Evolutionary conservation across 2,113 vertebrate species (phyloP), one percentile per base, ranked within the genome.

Genomic region (Machaerirhynchus nigripectus): DNA sequence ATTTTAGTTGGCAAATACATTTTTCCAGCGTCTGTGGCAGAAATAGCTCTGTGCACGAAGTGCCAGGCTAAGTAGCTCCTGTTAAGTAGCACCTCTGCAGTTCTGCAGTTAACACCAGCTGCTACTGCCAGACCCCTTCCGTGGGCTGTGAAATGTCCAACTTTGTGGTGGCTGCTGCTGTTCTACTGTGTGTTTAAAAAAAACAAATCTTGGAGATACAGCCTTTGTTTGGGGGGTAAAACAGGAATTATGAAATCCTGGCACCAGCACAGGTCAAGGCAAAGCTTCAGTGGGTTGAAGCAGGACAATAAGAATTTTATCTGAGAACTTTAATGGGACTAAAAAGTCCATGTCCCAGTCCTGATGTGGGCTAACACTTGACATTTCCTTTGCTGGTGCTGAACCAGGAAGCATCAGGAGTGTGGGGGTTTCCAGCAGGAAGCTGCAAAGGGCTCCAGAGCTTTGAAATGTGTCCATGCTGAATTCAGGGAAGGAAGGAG

Each of bases 61-160:
- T 96, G 95, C 93, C 95, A 96, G 95, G 82, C 85, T 94, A 93
- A 96, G 95, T 93, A 96, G 96, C 85, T 96, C 81, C 91, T 95
- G 93, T 96, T 95, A 95, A 96, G 95, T 96, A 96, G 90, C 87
- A 87, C 93, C 92, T 96, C 64, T 94, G 87, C 93, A 91, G 2
- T 71, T 57, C 84, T 77, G 95, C 81, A 91, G 81, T 97, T 97
- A 96, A 96, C 95, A 95, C 93, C 44, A n/a, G 56, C 60, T 80
- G 47, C 84, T 90, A 33, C 71, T 97, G 95, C 96, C 95, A 96
- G 96, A 71, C 76, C 83, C 85, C 68, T 92, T 90, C 68, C 4
- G 0, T 50, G 68, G 74, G 22, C 44, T 75, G 56, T 86, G 68
- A 56, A 70, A 81, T 63, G 35, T 80, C 71, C 88, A 86, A 57